These are phyloP conservation scores for Fragum sueziense DNA, from an alignment of 2,888 invertebrate genomes.

Conservation along the genomic window DNA sequence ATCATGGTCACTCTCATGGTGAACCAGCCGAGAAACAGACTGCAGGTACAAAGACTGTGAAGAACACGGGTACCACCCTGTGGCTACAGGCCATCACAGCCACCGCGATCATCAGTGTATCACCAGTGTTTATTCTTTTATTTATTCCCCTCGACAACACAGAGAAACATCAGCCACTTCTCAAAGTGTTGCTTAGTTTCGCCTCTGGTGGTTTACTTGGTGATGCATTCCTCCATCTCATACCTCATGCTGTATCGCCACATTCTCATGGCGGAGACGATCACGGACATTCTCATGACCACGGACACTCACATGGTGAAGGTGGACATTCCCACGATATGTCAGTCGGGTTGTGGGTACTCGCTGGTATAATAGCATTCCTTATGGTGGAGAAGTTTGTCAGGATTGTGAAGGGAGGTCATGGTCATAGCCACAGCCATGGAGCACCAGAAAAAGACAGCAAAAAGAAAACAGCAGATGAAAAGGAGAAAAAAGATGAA, in stretches of 20 bases:
- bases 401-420: constrained; percentile 90
- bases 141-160: constrained; percentile 92
- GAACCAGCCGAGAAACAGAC: neutral
- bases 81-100: constrained; percentile 94
- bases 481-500: constrained; percentile 37
- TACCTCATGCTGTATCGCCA: constrained; percentile 93
- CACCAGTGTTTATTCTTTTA: constrained; percentile 95
- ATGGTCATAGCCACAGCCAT: constrained; percentile 85
- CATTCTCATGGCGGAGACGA: constrained; percentile 79
- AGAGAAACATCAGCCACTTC: constrained; percentile 91
- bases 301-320: constrained; percentile 72
- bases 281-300: constrained; percentile 84
- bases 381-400: constrained; percentile 93
- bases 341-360: constrained; percentile 96
- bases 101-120: constrained; percentile 96
- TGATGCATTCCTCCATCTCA: constrained; percentile 99
- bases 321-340: constrained; percentile 87
- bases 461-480: constrained; percentile 55
- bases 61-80: constrained; percentile 81
- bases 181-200: constrained; percentile 88
- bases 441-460: constrained; percentile 54
- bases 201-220: constrained; percentile 91
- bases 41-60: constrained; percentile 70
- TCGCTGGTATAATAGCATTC: constrained; percentile 96
- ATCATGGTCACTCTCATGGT: constrained; percentile 63